phyloP scores from a whole-genome alignment of 2,797 vertebrate species.

The Coilia nasus region DNA sequence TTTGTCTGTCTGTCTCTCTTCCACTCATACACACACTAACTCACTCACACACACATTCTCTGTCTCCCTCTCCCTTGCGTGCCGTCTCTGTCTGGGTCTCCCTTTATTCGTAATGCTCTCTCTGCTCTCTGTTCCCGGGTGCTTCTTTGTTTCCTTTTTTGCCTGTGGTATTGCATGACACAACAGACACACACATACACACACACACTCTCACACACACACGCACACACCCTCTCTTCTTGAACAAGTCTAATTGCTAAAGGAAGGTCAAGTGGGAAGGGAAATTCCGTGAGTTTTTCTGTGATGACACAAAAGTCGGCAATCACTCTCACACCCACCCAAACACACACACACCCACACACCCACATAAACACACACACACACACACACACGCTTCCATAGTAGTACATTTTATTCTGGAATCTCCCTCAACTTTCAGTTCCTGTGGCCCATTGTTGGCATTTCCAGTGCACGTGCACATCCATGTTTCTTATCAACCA shows the following conservation, averaged over 20 bases:
- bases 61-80: no score
- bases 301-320: slow-evolving; percentile 65
- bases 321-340: slow-evolving; percentile 36
- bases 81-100: no score
- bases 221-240: background rate
- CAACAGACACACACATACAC: no score
- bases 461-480: background rate
- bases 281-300: slow-evolving; percentile 77
- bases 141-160: no score
- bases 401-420: slow-evolving; percentile 47
- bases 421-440: slow-evolving; percentile 52
- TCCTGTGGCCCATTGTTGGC: background rate
- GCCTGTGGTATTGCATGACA: no score
- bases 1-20: no score
- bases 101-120: no score
- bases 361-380: slow-evolving; percentile 45
- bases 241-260: slow-evolving; percentile 29
- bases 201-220: no score
- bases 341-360: slow-evolving; percentile 25
- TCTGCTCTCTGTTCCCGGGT: no score
- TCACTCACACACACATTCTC: no score
- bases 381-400: slow-evolving; percentile 55
- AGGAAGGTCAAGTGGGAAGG: slow-evolving; percentile 51
- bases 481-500: no score
- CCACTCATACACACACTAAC: no score